phyloP scores from a whole-genome alignment of 2,113 vertebrate genomes.

The Sardina pilchardus region DNA sequence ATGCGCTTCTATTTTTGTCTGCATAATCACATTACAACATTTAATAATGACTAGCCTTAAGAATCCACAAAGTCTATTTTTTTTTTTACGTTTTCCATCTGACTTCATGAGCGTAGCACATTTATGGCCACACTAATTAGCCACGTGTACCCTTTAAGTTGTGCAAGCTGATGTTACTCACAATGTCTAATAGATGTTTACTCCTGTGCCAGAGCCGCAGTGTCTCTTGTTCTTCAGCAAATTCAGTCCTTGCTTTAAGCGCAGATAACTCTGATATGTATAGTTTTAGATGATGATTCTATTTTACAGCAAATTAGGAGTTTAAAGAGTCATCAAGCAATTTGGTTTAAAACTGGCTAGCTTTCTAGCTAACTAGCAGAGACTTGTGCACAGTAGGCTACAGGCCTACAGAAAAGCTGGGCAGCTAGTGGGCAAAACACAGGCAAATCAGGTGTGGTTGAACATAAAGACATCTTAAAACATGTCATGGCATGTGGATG shows the following conservation, averaged over 20 bases:
- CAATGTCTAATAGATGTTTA: not conserved
- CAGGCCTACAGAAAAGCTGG: too few species aligned
- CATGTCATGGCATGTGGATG: too few species aligned
- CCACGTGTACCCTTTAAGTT: not conserved
- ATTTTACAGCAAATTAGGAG: not conserved
- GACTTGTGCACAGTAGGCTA: not conserved
- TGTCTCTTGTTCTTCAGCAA: not conserved
- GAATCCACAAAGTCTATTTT: slow-evolving; percentile 30
- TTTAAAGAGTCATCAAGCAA: not conserved
- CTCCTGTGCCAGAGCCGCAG: not conserved
- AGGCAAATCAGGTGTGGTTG: too few species aligned
- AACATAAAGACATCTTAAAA: too few species aligned
- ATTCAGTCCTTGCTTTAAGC: not conserved
- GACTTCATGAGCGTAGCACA: not conserved
- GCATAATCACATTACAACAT: slow-evolving; percentile 32
- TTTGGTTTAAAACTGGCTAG: not conserved
- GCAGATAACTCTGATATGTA: not conserved
- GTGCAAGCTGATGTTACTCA: not conserved
- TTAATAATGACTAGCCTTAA: slow-evolving; percentile 35
- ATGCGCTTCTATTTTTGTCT: not conserved
- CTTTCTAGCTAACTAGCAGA: not conserved
- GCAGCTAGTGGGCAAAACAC: too few species aligned
- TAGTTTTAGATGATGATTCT: not conserved
- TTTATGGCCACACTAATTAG: not conserved
- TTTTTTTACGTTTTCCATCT: slow-evolving; percentile 25